These are phyloP conservation scores for Synchiropus splendidus DNA, from an alignment of 2,113 vertebrate species.

Conservation along the genomic window DNA sequence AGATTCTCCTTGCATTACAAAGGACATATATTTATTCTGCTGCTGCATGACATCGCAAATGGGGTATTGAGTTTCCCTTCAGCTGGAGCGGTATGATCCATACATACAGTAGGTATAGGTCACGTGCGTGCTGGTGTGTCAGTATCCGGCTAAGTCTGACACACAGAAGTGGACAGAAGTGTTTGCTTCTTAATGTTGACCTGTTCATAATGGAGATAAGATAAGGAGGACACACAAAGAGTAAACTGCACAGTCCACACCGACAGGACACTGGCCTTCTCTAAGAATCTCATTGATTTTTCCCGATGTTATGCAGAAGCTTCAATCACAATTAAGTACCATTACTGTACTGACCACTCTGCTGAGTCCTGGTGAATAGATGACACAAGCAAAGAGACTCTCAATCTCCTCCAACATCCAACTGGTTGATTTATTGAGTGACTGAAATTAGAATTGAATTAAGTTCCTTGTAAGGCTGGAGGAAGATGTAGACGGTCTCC, in stretches of 20 bases:
- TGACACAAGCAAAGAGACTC: constrained; percentile 9
- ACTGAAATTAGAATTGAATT: constrained; percentile 43
- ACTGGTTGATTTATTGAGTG: constrained; percentile 20
- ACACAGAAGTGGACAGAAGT: constrained; percentile 3
- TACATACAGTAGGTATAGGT: too few species aligned
- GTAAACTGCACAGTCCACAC: constrained; percentile 10
- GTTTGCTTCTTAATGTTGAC: constrained; percentile 14
- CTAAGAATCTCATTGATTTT: constrained; percentile 49
- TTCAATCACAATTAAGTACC: constrained; percentile 53
- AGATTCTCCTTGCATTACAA: constrained; percentile 11
- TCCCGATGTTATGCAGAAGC: constrained; percentile 21
- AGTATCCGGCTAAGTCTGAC: constrained; percentile 7
- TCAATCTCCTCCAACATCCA: constrained; percentile 9
- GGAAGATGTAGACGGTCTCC: constrained; percentile 22
- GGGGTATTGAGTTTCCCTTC: constrained; percentile 24
- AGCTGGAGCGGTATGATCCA: not conserved
- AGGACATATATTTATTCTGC: constrained; percentile 43
- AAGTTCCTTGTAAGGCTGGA: constrained; percentile 25
- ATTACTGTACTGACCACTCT: constrained; percentile 45
- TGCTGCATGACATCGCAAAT: constrained; percentile 31
- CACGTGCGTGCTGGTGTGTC: not conserved
- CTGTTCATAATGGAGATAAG: constrained; percentile 18
- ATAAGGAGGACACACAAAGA: constrained; percentile 4
- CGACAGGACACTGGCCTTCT: constrained; percentile 24
- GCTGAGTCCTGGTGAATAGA: constrained; percentile 26